Evolutionary conservation across 2,888 invertebrate species (phyloP).

Genomic region (Adelphocoris suturalis): DNA sequence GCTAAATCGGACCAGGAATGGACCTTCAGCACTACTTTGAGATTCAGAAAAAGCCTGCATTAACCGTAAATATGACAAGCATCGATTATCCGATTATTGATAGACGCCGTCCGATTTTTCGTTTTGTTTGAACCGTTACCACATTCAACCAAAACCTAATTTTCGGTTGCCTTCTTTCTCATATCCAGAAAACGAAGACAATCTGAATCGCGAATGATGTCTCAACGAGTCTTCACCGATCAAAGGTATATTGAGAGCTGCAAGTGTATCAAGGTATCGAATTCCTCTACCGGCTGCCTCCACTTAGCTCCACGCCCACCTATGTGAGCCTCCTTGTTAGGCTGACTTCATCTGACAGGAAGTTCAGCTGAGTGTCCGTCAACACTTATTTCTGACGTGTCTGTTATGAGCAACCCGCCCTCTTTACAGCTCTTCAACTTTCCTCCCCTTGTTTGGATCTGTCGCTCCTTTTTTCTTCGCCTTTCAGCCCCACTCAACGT

Average conservation of each 20-base stretch:
- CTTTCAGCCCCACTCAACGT: slow-evolving; percentile 35
- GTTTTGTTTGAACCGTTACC: too few species aligned
- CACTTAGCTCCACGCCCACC: slow-evolving; percentile 7
- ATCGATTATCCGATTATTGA: too few species aligned
- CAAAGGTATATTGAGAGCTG: slow-evolving; percentile 10
- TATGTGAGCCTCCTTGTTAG: slow-evolving; percentile 41
- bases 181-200: background rate
- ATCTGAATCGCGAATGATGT: background rate
- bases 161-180: too few species aligned
- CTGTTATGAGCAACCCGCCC: slow-evolving; percentile 49
- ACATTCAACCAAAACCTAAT: too few species aligned
- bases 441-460: slow-evolving; percentile 58
- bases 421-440: slow-evolving; percentile 26
- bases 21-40: too few species aligned
- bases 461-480: slow-evolving; percentile 52
- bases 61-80: too few species aligned
- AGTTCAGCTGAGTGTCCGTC: slow-evolving; percentile 66
- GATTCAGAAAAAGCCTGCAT: too few species aligned
- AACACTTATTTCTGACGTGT: slow-evolving; percentile 66
- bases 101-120: too few species aligned
- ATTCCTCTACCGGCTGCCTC: background rate
- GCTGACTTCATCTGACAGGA: slow-evolving; percentile 57
- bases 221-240: background rate
- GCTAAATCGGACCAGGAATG: too few species aligned
- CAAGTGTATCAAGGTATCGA: background rate